phyloP scores from a whole-genome alignment of 2,888 invertebrate species.

The Noctua fimbriata region DNA sequence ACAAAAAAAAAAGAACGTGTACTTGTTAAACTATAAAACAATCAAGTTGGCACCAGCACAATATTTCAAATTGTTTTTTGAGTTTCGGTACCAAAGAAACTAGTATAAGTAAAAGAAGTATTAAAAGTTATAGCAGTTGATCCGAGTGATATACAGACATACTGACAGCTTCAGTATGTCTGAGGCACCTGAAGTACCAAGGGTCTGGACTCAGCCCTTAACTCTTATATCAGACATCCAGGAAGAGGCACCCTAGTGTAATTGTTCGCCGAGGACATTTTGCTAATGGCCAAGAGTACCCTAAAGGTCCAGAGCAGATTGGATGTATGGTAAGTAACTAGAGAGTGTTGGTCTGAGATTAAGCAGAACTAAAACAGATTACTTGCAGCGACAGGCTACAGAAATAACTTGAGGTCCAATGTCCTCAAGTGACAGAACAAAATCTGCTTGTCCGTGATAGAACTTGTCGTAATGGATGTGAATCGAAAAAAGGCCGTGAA shows the following conservation, averaged over 20 bases:
- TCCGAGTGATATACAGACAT: not conserved
- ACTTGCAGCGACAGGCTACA: not conserved
- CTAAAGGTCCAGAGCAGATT: not conserved
- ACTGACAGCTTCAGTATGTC: not conserved
- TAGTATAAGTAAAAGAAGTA: not conserved
- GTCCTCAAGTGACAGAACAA: not conserved
- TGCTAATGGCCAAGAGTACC: not conserved
- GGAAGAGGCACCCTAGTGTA: not conserved
- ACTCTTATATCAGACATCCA: not conserved
- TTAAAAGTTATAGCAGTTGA: not conserved
- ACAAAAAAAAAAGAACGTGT: not conserved
- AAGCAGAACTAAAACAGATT: not conserved
- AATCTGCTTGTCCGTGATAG: not conserved
- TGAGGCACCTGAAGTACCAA: not conserved
- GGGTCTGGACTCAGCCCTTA: not conserved
- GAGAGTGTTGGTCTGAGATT: not conserved
- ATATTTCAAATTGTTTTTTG: not conserved
- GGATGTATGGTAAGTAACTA: not conserved
- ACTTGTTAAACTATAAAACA: not conserved
- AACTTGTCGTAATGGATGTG: too few relatives aligned
- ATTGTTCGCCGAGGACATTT: not conserved
- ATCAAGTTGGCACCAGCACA: not conserved
- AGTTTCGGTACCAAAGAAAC: not conserved
- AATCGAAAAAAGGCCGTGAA: too few relatives aligned
- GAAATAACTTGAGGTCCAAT: not conserved